Evolutionary conservation across 2,113 vertebrate genomes (phyloP).

Genomic region (Danio rerio): GRCz12tu NC_133188.1:1504501-1505000

Average conservation of each 20-base stretch:
- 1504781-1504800: constrained; percentile 83
- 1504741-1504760: constrained; percentile 79
- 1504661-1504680: constrained; percentile 87
- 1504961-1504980: constrained; percentile 88
- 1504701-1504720: constrained; percentile 84
- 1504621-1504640: constrained; percentile 81
- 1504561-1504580: constrained; percentile 81
- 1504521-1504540: constrained; percentile 86
- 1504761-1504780: constrained; percentile 81
- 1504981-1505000: constrained; percentile 81
- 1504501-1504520: constrained; percentile 83
- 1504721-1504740: constrained; percentile 80
- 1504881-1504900: constrained; percentile 85
- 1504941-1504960: constrained; percentile 91
- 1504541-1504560: constrained; percentile 84
- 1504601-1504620: constrained; percentile 80
- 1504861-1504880: constrained; percentile 84
- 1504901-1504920: constrained; percentile 79
- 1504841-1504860: constrained; percentile 87
- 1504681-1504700: constrained; percentile 83
- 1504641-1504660: constrained; percentile 91
- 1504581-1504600: constrained; percentile 76
- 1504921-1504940: constrained; percentile 87
- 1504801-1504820: constrained; percentile 85
- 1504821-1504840: constrained; percentile 85